Percentiles rank a stretch among this genome's conserved stretches.
Conservation (phyloP, 1,140 invertebrate species). For the Pogonomyrmex barbatus region DNA sequence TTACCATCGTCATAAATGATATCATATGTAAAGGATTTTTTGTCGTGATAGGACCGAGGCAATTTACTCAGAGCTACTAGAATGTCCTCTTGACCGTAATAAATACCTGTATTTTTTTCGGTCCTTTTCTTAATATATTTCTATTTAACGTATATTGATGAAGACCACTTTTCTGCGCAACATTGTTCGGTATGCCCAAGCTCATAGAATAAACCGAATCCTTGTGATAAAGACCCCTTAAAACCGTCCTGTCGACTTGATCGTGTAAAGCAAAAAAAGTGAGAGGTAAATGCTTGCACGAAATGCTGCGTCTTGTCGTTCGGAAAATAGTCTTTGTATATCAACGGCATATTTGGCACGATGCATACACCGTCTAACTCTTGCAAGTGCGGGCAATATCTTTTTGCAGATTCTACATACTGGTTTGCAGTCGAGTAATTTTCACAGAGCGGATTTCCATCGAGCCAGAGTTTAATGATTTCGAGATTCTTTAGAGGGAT, state of each 20-base stretch:
- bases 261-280: conserved; percentile 84
- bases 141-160: conserved; percentile 57
- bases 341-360: conserved; percentile 71
- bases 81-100: conserved; percentile 79
- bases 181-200: conserved; percentile 61
- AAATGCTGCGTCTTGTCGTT: conserved; percentile 71
- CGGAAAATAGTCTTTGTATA: conserved; percentile 73
- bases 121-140: conserved; percentile 62
- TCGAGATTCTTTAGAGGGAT: conserved; percentile 72
- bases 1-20: conserved; percentile 73
- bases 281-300: conserved; percentile 78
- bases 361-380: conserved; percentile 81
- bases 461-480: conserved; percentile 81
- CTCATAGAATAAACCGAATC: conserved; percentile 82
- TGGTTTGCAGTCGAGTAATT: conserved; percentile 79
- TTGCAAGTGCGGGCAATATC: conserved; percentile 79
- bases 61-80: conserved; percentile 73
- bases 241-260: conserved; percentile 75
- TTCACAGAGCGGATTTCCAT: conserved; percentile 84
- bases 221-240: conserved; percentile 81
- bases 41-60: conserved; percentile 80
- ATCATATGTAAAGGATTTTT: conserved; percentile 76
- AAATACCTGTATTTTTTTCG: conserved; percentile 63
- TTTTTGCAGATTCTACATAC: conserved; percentile 78
- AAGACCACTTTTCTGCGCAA: conserved; percentile 51